phyloP scores from a whole-genome alignment of 2,113 vertebrate species.

The Trematocara stigmaticum region DNA sequence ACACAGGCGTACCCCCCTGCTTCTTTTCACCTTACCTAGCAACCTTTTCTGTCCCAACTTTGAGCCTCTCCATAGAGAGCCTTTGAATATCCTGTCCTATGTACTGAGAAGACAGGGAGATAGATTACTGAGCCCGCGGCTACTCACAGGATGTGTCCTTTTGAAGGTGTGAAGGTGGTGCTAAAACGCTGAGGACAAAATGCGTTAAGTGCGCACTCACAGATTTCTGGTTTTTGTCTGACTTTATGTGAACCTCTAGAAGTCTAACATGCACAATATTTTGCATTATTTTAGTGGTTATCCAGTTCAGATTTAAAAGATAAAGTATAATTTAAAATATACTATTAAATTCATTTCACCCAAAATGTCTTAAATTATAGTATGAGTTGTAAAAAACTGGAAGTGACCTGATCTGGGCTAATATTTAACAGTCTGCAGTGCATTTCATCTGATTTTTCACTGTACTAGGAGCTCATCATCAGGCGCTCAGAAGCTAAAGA shows the following conservation, averaged over 20 bases:
- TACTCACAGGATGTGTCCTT: slow-evolving; percentile 44
- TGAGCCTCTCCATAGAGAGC: not conserved
- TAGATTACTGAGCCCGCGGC: slow-evolving; percentile 42
- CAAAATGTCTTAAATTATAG: not conserved
- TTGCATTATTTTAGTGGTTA: not conserved
- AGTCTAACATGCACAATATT: not conserved
- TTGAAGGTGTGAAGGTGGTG: slow-evolving; percentile 57
- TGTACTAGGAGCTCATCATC: not conserved
- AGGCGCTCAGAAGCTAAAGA: not conserved
- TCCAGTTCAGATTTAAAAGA: not conserved
- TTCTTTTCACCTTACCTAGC: slow-evolving; percentile 23
- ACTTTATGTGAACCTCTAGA: not conserved
- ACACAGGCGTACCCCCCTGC: slow-evolving; percentile 20
- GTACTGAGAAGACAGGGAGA: slow-evolving; percentile 36
- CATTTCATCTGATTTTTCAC: not conserved
- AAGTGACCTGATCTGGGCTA: not conserved
- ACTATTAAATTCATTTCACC: not conserved
- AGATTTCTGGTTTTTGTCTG: not conserved
- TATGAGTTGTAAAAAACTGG: not conserved
- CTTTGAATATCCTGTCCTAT: not conserved
- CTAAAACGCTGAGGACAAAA: slow-evolving; percentile 5
- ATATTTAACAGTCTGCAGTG: not conserved
- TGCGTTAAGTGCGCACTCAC: not conserved
- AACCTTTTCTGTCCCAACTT: slow-evolving; percentile 21
- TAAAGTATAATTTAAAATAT: not conserved